phyloP scores from a whole-genome alignment of 2,888 invertebrate genomes.

The Lissonota sp. region DNA sequence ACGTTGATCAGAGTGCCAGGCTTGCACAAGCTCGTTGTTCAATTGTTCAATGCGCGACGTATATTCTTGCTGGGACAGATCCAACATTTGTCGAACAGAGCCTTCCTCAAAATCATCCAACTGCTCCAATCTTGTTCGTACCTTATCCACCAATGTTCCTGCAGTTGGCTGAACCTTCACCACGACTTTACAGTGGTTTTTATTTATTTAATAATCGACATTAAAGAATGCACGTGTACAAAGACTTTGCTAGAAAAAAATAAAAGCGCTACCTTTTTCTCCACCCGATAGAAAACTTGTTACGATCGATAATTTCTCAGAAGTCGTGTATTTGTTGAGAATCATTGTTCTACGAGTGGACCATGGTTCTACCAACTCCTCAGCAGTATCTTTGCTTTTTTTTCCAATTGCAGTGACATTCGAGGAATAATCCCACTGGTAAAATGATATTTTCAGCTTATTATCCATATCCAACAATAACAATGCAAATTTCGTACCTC shows the following conservation, averaged over 20 bases:
- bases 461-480: too few species aligned
- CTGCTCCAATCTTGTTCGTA: slow-evolving; percentile 95
- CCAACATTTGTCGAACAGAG: slow-evolving; percentile 93
- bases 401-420: slow-evolving; percentile 74
- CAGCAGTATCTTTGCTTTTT: slow-evolving; percentile 75
- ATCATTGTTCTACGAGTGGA: slow-evolving; percentile 90
- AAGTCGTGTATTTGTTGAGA: slow-evolving; percentile 95
- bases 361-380: slow-evolving; percentile 91
- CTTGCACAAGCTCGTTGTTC: slow-evolving; percentile 94
- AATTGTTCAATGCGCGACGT: slow-evolving; percentile 94
- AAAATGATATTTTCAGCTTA: slow-evolving; percentile 47
- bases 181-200: slow-evolving; percentile 85
- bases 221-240: background rate
- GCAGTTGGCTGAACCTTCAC: slow-evolving; percentile 90
- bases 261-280: slow-evolving; percentile 89
- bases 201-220: slow-evolving; percentile 7
- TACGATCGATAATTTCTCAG: slow-evolving; percentile 95
- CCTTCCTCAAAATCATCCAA: slow-evolving; percentile 97
- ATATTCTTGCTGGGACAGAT: slow-evolving; percentile 97
- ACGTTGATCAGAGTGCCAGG: slow-evolving; percentile 97
- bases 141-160: slow-evolving; percentile 91
- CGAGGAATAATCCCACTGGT: slow-evolving; percentile 82
- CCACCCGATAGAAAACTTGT: slow-evolving; percentile 94
- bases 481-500: slow-evolving; percentile 76
- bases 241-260: slow-evolving; percentile 2